Base-by-base conservation (phyloP, 2,797 vertebrate species). In the Myotis planiceps region DNA sequence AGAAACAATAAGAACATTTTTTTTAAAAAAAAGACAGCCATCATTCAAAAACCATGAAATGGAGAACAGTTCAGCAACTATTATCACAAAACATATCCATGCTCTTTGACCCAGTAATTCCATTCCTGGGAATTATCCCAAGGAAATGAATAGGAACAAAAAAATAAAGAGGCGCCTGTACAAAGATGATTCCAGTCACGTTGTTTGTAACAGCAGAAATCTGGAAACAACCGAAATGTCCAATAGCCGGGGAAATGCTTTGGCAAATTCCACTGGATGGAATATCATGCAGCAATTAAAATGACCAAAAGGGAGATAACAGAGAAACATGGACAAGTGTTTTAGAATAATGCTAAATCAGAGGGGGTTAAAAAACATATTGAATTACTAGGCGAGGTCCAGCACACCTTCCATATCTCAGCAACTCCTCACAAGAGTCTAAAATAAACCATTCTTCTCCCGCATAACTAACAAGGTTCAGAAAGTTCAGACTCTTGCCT, bases 111-210 rank as follows among this genome's bases (percentile, higher is more conserved):
- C 79, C 21, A 58, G 27, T 34, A 66, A 87, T 58, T 92, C 69
- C 63, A 90, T 85, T 85, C 65, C 63, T 90, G 80, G 80, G 84
- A 97, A 94, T 93, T 83, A 86, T 76, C 75, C 79, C 83, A 96
- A 95, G 91, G 83, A 96, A 96, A 92, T 81, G 34, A 96, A 94
- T 84, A 88, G 84, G 75, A 97, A 95, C 75, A 92, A 93, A 58
- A 42, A 97, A 95, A 81, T 55, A 94, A 96, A 92, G 81, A 76
- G 68, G 27, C 0, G 5, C 37, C 53, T 74, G 27, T 21, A 21
- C 32, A 80, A 47, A 88, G 58, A 94, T 10, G 74, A 94, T 63
- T 85, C 93, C 66, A 63, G 71, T 55, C 71, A 90, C 10, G 9
- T 14, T 92, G 51, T 85, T 90, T 90, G 76, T 66, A 89, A 93